A percentile compares a stretch with the other conserved stretches of the same genome.
phyloP scores from a whole-genome alignment of 2,113 vertebrate genomes.

The Cyanoderma ruficeps region DNA sequence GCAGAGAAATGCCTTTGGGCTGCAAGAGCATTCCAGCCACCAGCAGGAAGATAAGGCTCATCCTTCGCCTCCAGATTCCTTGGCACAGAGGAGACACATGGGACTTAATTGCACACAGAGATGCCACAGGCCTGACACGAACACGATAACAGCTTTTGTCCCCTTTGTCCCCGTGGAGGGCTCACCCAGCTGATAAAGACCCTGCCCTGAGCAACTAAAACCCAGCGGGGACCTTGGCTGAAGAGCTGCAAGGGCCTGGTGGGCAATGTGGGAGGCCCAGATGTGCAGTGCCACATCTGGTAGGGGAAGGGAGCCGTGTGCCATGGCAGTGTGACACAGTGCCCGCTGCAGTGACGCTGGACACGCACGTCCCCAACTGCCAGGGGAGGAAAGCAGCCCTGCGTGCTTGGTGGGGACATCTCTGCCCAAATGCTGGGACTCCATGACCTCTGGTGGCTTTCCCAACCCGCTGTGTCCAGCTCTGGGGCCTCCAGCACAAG shows the following conservation, averaged over 20 bases:
- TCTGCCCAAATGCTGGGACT: neutral
- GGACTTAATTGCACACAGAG: conserved; percentile 3
- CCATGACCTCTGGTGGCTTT: accelerated
- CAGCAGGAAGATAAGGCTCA: conserved; percentile 13
- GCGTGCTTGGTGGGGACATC: accelerated
- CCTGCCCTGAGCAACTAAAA: neutral
- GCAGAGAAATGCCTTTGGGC: neutral
- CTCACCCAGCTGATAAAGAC: neutral
- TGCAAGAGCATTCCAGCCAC: conserved; percentile 30
- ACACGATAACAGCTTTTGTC: neutral
- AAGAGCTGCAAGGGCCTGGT: neutral
- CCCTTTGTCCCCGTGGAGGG: too few species aligned
- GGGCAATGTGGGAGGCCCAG: accelerated
- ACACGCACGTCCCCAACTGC: accelerated
- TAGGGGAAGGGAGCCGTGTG: accelerated
- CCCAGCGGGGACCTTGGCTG: neutral
- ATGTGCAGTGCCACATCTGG: neutral
- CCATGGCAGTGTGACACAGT: accelerated
- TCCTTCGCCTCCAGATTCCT: conserved; percentile 11
- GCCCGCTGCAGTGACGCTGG: accelerated
- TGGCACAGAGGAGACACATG: neutral
- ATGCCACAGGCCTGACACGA: neutral
- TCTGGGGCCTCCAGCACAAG: neutral
- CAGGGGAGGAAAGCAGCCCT: neutral
- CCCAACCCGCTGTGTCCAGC: neutral